phyloP scores from a whole-genome alignment of 2,888 invertebrate species.

The Petrolisthes cinctipes region DNA sequence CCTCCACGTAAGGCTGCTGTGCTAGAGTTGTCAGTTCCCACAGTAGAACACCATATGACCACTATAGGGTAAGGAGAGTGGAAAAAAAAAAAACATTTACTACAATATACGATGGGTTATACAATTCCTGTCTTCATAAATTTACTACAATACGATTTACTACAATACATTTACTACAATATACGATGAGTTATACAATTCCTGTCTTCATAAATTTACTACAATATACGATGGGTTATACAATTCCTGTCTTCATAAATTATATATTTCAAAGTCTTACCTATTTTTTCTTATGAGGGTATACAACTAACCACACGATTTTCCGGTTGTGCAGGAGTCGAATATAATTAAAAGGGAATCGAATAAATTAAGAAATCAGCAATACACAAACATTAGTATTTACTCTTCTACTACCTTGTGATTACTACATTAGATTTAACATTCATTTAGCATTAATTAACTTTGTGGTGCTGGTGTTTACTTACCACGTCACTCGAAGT shows the following conservation, averaged over 20 bases:
- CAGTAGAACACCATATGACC: constrained; percentile 66
- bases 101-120: too few species aligned
- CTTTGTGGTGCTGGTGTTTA: not conserved
- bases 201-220: too few species aligned
- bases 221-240: too few species aligned
- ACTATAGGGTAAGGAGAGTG: constrained; percentile 66
- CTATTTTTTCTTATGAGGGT: too few species aligned
- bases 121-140: too few species aligned
- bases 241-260: too few species aligned
- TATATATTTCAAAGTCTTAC: too few species aligned
- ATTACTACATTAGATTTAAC: not conserved
- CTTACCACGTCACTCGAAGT: constrained; percentile 63
- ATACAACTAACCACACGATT: not conserved
- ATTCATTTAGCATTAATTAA: not conserved
- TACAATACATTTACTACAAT: too few species aligned
- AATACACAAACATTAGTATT: too few species aligned
- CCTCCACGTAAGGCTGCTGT: constrained; percentile 93
- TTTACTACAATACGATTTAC: too few species aligned
- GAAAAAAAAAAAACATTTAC: not conserved
- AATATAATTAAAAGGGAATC: not conserved
- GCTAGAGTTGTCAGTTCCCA: constrained; percentile 78
- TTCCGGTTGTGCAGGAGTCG: not conserved
- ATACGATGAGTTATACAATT: too few species aligned
- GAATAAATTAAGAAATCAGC: too few species aligned
- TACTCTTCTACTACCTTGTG: not conserved